phyloP scores from a whole-genome alignment of 1,140 invertebrate genomes.

The Schlechtendalia chinensis region DNA sequence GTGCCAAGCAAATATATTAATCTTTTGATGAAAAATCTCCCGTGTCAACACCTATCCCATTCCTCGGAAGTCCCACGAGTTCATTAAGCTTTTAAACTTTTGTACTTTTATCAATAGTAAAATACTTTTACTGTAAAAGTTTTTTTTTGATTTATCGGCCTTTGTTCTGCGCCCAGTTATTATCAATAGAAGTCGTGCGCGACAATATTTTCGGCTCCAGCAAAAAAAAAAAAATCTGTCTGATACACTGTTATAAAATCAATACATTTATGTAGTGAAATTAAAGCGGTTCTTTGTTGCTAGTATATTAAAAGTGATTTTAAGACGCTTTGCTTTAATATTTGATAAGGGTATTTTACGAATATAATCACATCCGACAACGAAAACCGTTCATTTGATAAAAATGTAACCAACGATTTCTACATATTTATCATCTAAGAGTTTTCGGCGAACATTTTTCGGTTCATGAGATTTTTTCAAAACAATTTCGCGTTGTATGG shows the following conservation, averaged over 20 bases:
- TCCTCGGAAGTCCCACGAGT: background rate
- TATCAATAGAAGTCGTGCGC: background rate
- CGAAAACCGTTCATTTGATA: background rate
- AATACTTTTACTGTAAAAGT: background rate
- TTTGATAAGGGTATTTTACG: too few species aligned
- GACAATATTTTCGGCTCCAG: background rate
- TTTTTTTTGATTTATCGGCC: slow-evolving; percentile 25
- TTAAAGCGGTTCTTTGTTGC: too few species aligned
- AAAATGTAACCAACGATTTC: background rate
- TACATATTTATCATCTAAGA: too few species aligned
- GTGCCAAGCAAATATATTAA: background rate
- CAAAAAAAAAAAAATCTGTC: too few species aligned
- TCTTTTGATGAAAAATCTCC: background rate
- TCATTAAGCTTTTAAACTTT: slow-evolving; percentile 13
- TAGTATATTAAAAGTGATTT: too few species aligned
- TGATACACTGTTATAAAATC: background rate
- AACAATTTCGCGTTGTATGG: too few species aligned
- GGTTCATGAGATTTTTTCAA: too few species aligned
- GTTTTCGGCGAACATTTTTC: too few species aligned
- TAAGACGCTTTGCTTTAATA: too few species aligned
- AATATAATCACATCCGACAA: background rate
- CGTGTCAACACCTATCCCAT: background rate
- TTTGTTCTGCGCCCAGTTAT: background rate
- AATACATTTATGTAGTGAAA: too few species aligned
- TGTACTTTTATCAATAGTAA: slow-evolving; percentile 18